phyloP scores from a whole-genome alignment of 2,797 vertebrate genomes.

The Rhinella marina region DNA sequence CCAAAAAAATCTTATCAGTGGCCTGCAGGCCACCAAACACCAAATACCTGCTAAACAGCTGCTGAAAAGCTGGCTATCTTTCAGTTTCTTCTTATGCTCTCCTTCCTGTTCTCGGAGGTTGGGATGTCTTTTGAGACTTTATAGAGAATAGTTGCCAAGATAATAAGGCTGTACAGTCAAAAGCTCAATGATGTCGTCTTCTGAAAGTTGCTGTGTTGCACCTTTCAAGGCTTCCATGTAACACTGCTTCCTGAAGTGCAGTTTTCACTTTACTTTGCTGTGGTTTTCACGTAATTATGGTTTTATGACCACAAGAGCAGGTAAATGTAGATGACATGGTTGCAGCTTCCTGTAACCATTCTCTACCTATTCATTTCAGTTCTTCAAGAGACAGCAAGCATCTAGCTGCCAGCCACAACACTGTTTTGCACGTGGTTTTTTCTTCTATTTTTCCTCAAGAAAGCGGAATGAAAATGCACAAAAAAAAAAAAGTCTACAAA shows the following conservation, averaged over 20 bases:
- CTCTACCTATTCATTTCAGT: conserved; percentile 41
- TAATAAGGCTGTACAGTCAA: neutral
- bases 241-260: no score
- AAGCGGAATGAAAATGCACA: conserved; percentile 41
- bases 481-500: conserved; percentile 49
- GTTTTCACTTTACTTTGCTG: conserved; percentile 10
- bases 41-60: neutral
- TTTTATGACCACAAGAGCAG: conserved; percentile 48
- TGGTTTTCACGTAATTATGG: conserved; percentile 54
- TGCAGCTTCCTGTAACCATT: conserved; percentile 37
- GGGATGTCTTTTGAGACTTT: neutral
- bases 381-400: neutral
- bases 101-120: neutral
- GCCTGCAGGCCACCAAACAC: no score
- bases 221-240: neutral
- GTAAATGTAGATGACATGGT: conserved; percentile 45
- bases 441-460: conserved; percentile 26
- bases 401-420: conserved; percentile 25
- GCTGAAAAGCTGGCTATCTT: neutral
- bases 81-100: neutral
- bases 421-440: neutral
- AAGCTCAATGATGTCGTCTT: neutral
- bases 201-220: neutral
- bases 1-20: no score
- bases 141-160: neutral